A percentile compares a stretch with the other conserved stretches of the same genome.
Evolutionary conservation across 1,140 invertebrate genomes (phyloP).

Genomic region (Aphidius gifuensis): DNA sequence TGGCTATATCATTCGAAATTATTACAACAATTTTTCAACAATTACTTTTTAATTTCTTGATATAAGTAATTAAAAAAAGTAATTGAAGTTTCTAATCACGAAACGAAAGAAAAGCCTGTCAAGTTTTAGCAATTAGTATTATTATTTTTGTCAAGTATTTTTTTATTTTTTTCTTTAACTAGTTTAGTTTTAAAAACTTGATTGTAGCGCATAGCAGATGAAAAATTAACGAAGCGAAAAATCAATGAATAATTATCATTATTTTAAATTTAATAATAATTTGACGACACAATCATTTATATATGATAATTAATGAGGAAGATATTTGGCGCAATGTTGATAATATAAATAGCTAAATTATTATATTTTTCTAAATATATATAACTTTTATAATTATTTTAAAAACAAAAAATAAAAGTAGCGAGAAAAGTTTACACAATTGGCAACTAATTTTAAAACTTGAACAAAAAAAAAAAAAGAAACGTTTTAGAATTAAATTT

Average conservation of each 20-base stretch:
- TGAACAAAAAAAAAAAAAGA: no score
- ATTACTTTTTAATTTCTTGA: neutral
- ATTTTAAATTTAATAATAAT: neutral
- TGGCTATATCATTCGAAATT: no score
- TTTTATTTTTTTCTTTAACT: neutral
- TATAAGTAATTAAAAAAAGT: neutral
- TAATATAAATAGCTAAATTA: neutral
- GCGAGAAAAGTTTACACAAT: no score
- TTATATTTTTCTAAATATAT: neutral
- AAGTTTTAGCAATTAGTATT: no score
- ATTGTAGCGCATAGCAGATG: neutral
- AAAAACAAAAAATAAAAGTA: no score
- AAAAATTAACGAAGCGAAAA: slow-evolving; percentile 12
- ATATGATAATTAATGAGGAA: slow-evolving; percentile 26
- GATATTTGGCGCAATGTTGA: slow-evolving; percentile 18
- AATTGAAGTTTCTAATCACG: no score
- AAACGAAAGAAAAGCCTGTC: no score
- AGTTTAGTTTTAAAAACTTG: neutral
- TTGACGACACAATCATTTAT: neutral
- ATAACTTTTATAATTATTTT: neutral
- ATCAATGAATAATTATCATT: slow-evolving; percentile 2
- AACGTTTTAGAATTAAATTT: no score
- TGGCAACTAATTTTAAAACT: no score
- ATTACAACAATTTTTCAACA: neutral
- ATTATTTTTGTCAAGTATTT: neutral